phyloP scores from a whole-genome alignment of 2,113 vertebrate genomes.

The Maccullochella peelii region DNA sequence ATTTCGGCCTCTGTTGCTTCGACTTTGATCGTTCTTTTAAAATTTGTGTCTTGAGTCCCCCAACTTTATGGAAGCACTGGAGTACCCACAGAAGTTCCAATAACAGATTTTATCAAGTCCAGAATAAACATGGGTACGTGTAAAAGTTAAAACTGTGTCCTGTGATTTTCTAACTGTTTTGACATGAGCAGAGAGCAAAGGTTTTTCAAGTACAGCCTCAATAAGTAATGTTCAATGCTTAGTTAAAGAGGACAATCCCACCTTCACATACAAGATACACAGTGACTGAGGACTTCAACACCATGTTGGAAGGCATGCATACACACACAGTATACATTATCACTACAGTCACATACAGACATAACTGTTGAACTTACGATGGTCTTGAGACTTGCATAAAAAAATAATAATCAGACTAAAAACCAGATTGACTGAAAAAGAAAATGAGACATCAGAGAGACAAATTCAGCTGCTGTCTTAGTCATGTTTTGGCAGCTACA shows the following conservation, averaged over 20 bases:
- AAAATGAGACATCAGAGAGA: not conserved
- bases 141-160: not conserved
- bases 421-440: not conserved
- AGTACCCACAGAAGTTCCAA: not conserved
- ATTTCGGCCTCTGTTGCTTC: not conserved
- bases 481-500: constrained; percentile 11
- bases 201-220: not conserved
- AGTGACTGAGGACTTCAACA: not conserved
- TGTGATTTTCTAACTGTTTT: not conserved
- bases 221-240: not conserved
- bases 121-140: not conserved
- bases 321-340: not conserved
- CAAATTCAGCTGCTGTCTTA: not conserved
- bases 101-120: not conserved
- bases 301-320: not conserved
- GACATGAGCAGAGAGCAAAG: not conserved
- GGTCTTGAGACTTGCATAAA: not conserved
- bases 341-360: not conserved
- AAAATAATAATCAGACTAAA: not conserved
- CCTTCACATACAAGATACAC: not conserved
- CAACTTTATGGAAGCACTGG: not conserved
- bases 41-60: too few species aligned
- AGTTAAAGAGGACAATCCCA: not conserved
- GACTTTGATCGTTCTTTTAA: not conserved
- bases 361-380: too few species aligned